Conservation (phyloP, 2,113 vertebrate genomes). For the Crotalus horridus region DNA sequence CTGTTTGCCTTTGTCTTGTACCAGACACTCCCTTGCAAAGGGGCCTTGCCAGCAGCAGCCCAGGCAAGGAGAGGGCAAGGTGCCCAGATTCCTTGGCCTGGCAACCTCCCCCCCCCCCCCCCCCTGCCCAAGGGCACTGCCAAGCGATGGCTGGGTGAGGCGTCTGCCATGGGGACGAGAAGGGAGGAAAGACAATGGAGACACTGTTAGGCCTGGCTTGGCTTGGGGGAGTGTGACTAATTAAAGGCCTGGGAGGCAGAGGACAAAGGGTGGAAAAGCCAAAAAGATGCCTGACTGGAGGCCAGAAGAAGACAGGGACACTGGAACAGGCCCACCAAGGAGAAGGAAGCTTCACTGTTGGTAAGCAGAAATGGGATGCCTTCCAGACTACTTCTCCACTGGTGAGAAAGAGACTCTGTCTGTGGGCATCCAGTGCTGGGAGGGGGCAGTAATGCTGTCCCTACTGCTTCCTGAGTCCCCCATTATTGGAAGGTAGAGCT, state of each 20-base stretch:
- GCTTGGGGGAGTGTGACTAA: not conserved
- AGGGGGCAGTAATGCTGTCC: not conserved
- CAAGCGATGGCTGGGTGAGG: not conserved
- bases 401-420: not conserved
- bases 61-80: not conserved
- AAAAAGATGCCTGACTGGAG: not conserved
- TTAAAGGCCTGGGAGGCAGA: not conserved
- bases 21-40: not conserved
- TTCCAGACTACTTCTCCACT: not conserved
- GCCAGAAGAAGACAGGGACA: not conserved
- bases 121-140: not conserved
- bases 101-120: not conserved
- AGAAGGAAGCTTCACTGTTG: not conserved
- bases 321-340: not conserved
- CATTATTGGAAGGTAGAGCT: not conserved
- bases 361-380: not conserved
- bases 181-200: not conserved
- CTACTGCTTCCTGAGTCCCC: not conserved
- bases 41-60: not conserved
- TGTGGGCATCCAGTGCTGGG: not conserved
- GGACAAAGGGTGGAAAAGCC: not conserved
- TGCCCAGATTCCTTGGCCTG: not conserved
- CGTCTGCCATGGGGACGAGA: not conserved
- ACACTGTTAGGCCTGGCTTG: not conserved
- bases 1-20: not conserved